Evolutionary conservation across 1,140 invertebrate genomes (phyloP), one percentile per base, ranked within the genome.

Genomic region (Tachypleus tridentatus): DNA sequence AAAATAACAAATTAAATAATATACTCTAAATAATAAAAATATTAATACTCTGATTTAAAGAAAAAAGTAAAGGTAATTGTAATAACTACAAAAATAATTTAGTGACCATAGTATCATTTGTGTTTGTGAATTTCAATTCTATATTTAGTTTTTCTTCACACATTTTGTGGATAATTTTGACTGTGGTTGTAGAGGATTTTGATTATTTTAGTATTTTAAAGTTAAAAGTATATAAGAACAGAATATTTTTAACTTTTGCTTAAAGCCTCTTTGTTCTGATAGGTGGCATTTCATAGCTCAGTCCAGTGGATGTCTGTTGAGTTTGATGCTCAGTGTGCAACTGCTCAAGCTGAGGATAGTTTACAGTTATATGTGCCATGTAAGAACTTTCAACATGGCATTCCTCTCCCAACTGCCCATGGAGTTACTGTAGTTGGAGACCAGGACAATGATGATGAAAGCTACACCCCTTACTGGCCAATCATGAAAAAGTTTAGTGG

Each of bases 251-350:
- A 8, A 54, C 7, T 7, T 54, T 54, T 54, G 53, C 58, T 58
- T 64, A n/a, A 11, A 48, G 52, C 64, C 56, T 66, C 63, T 62
- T 62, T 53, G 53, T 68, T 67, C 76, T 71, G 68, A 71, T 88
- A 90, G 77, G 91, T 97, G 3, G 81, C 85, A 57, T 98, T 98
- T 79, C 92, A 94, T 0, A 79, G 86, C 8, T 82, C 81, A 67
- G 91, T 98, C 1, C 86, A 91, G 69, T 97, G 93, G 90, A 82
- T 98, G 72, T 87, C 87, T 2, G 75, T 98, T 5, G 93, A 98
- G 79, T 97, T 98, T 78, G 93, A 96, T 73, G 83, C 89, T 0
- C 84, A 88, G 62, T 95, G 93, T 79, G 85, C 91, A 54, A 98
- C 94, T 0, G 89, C 90, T 0, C 95, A 98, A 76, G 84, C 87